A percentile compares a stretch with the other conserved stretches of the same genome.
phyloP scores from a whole-genome alignment of 2,797 vertebrate genomes.

The Premnoplex brunnescens region DNA sequence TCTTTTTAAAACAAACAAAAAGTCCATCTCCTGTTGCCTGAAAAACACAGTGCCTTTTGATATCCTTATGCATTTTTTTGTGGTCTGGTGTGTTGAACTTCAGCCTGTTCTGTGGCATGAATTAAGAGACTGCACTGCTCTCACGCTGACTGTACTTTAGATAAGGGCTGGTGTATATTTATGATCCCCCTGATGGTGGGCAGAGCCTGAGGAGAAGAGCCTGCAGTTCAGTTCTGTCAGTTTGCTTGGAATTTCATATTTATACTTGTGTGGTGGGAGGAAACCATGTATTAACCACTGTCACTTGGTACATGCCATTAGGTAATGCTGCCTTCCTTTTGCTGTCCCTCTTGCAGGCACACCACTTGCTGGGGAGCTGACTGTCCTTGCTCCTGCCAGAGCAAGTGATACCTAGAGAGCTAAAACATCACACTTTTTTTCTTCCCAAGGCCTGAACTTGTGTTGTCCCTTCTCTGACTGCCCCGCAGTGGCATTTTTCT shows the following conservation, averaged over 20 bases:
- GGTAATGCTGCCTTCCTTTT: not conserved
- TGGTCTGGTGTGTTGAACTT: not conserved
- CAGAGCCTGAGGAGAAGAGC: not conserved
- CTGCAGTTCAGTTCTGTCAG: accelerated
- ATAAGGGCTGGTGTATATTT: not conserved
- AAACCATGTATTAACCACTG: accelerated
- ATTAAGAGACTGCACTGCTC: not conserved
- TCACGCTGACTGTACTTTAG: not conserved
- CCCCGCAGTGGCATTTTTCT: not conserved
- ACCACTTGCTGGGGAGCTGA: not conserved
- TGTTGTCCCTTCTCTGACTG: not conserved
- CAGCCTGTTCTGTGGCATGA: not conserved
- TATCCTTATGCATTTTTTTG: not conserved
- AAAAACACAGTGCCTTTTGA: not conserved
- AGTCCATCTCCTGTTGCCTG: accelerated
- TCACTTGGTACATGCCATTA: not conserved
- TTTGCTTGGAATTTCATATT: not conserved
- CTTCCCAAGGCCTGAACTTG: not conserved
- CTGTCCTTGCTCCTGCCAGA: not conserved
- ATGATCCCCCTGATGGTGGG: accelerated
- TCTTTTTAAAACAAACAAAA: not conserved
- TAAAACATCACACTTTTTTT: not conserved
- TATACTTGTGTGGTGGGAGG: not conserved
- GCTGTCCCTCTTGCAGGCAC: not conserved
- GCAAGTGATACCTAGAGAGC: not conserved